Conservation (phyloP, 2,888 invertebrate species). For the Cephus pygmeus region DNA sequence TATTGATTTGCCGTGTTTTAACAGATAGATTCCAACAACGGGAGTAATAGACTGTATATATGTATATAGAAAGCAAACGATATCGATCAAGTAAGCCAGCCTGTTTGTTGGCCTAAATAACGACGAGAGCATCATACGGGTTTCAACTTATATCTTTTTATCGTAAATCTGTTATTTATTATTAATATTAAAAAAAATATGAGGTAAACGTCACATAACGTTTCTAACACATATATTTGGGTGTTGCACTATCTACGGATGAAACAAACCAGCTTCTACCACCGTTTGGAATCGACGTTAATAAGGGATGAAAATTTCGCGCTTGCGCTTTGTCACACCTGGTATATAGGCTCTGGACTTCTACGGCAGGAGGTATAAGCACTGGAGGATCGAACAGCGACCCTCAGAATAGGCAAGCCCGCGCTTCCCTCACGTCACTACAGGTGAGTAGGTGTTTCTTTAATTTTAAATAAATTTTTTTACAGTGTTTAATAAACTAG, state of each 20-base stretch:
- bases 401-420: slow-evolving; percentile 41
- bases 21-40: not conserved
- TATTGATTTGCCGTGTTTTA: not conserved
- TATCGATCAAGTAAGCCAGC: not conserved
- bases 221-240: not conserved
- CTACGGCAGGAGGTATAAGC: slow-evolving; percentile 37
- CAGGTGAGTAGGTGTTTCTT: not conserved
- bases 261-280: not conserved
- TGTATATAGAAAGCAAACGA: not conserved
- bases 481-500: not conserved
- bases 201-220: not conserved
- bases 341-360: not conserved
- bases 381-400: slow-evolving; percentile 46
- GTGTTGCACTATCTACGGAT: not conserved
- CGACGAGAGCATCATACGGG: not conserved
- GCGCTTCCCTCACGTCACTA: slow-evolving; percentile 23
- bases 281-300: not conserved
- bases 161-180: not conserved
- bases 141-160: not conserved
- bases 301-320: not conserved
- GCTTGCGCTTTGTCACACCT: not conserved
- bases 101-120: not conserved
- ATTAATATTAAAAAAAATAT: not conserved
- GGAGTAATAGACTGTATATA: not conserved
- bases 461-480: not conserved